A percentile compares a stretch with the other conserved stretches of the same genome.
These are phyloP conservation scores for Hormiphora californensis DNA, from an alignment of 37 sponge, comb jelly and placozoan genomes.

Conservation along the genomic window DNA sequence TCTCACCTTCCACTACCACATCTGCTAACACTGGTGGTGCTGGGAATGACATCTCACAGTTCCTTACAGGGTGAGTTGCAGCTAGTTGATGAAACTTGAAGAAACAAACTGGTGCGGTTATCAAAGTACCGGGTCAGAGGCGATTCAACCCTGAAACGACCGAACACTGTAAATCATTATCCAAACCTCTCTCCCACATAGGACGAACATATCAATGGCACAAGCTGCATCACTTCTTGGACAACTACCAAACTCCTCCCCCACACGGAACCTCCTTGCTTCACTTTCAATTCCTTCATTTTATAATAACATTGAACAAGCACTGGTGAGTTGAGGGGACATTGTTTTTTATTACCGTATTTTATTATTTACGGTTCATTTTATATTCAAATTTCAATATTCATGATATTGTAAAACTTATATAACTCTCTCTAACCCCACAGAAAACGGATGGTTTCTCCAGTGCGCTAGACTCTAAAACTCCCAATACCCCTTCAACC, in stretches of 20 bases:
- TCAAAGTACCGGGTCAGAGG: no score
- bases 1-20: no score
- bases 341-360: background rate
- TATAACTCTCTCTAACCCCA: no score
- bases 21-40: no score
- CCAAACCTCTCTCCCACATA: background rate
- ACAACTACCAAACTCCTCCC: background rate
- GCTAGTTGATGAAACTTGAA: no score
- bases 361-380: background rate
- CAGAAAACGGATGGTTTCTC: conserved; percentile 33
- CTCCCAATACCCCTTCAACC: no score
- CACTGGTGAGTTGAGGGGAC: conserved; percentile 1
- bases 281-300: conserved; percentile 6
- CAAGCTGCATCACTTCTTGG: conserved; percentile 45
- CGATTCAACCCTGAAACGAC: no score
- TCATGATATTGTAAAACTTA: background rate
- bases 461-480: background rate
- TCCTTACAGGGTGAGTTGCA: no score
- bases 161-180: no score
- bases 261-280: background rate
- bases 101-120: no score
- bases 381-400: background rate
- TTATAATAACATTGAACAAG: conserved; percentile 29
- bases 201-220: conserved; percentile 18
- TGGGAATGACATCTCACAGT: no score